Base-by-base conservation (phyloP, 2,888 invertebrate species). In the Exocentrus adspersus region DNA sequence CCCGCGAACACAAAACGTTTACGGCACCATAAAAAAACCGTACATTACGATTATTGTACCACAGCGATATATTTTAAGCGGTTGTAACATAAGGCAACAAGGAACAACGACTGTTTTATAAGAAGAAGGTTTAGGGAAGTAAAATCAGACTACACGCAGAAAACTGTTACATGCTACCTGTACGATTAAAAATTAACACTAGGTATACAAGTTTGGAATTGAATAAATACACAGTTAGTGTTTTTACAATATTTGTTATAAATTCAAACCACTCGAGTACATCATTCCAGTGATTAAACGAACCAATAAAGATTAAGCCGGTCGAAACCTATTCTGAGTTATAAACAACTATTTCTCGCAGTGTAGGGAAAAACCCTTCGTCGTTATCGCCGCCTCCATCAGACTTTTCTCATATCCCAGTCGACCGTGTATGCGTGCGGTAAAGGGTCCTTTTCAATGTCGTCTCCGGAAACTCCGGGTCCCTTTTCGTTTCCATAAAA, bases 401-500 rank as follows among this genome's bases (percentile, higher is more conserved):
- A 16, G 37, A 50, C 2, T 50, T 50, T 50, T 16, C 41, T 24
- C 48, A 48, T 28, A 48, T 48, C 28, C 10, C 14, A 28, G 24
- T 14, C 16, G 48, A 17, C 53, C 21, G 41, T 41, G 21, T 41
- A 42, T 16, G 16, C 41, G 21, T 41, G 53, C 24, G 16, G 53
- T 41, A 21, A 20, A 41, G 53, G 42, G 41, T n/a, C 20, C 53
- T 53, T 53, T 21, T 41, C 41, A 21, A 53, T 41, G 21, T 21
- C 7, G 24, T 30, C n/a, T n/a, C n/a, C 24, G 7, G n/a, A 20
- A 32, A 19, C 32, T 16, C 19, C 19, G 12, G 4, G 30, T 24
- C 41, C 50, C n/a, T n/a, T n/a, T 9, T 52, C 60, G 30, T 52
- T 60, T 60, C 45, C 53, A 61, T 54, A 61, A 61, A 61, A 61